A percentile compares a stretch with the other conserved stretches of the same genome.
Evolutionary conservation across 2,888 invertebrate species (phyloP).

Genomic region (Leucoma salicis): DNA sequence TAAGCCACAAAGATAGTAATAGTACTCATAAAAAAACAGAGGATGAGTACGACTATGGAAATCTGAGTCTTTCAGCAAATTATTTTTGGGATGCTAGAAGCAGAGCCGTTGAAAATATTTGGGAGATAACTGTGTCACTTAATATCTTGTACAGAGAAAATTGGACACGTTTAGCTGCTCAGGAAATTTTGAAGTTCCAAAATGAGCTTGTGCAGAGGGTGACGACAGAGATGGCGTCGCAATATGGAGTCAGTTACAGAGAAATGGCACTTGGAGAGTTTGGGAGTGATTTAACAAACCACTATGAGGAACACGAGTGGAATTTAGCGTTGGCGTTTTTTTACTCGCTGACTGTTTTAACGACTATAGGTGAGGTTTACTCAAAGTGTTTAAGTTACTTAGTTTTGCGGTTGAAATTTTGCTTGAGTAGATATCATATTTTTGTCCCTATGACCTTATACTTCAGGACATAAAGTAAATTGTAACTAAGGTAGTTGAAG

Average conservation of each 20-base stretch:
- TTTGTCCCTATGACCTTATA: too few relatives aligned
- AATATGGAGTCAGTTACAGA: conserved; percentile 78
- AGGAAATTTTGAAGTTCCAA: conserved; percentile 91
- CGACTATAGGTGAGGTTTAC: conserved; percentile 90
- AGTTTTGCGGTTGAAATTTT: conserved; percentile 15
- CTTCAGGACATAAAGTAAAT: too few relatives aligned
- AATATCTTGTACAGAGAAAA: conserved; percentile 95
- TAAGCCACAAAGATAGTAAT: conserved; percentile 74
- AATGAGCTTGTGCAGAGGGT: conserved; percentile 90
- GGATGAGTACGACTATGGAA: conserved; percentile 67
- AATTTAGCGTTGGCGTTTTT: conserved; percentile 95
- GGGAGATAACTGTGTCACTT: conserved; percentile 93
- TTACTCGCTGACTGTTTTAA: conserved; percentile 96
- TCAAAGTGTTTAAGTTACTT: not conserved
- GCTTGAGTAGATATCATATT: not conserved
- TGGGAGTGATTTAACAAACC: conserved; percentile 62
- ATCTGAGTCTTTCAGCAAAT: conserved; percentile 69
- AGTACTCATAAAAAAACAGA: conserved; percentile 64
- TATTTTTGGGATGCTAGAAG: conserved; percentile 78
- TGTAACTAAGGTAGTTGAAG: not conserved
- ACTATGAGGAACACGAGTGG: conserved; percentile 88
- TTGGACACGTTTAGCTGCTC: conserved; percentile 92
- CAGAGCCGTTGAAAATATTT: conserved; percentile 91
- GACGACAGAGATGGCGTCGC: conserved; percentile 88
- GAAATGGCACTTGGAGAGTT: conserved; percentile 79